These are phyloP conservation scores for Cynopterus sphinx DNA, from an alignment of 2,797 vertebrate species.

Conservation along the genomic window DNA sequence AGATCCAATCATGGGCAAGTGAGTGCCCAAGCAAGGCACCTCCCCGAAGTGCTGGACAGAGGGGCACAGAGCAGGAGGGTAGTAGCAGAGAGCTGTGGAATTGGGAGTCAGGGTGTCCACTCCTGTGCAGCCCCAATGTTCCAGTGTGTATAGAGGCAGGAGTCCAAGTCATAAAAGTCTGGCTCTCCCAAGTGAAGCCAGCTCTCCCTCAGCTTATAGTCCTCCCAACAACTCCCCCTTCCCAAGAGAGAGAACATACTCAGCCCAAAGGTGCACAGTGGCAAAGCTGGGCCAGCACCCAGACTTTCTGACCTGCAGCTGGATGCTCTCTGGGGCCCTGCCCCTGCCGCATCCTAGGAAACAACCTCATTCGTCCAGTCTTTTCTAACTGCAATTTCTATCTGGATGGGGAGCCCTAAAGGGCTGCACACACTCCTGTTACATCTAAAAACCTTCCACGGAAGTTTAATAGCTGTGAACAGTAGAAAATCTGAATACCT, in stretches of 20 bases:
- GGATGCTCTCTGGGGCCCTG: not conserved
- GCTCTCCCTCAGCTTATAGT: no score
- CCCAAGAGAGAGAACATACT: accelerated
- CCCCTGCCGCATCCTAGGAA: not conserved
- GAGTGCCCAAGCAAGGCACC: not conserved
- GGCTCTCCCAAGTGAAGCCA: not conserved
- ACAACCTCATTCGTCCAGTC: not conserved
- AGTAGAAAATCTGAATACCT: not conserved
- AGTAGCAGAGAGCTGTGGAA: not conserved
- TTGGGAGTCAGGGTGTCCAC: no score
- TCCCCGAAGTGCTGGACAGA: no score
- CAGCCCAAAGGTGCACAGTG: accelerated
- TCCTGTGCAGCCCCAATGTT: not conserved
- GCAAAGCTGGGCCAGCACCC: not conserved
- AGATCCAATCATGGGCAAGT: not conserved
- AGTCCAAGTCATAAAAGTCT: not conserved
- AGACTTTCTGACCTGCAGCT: not conserved
- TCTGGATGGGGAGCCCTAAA: not conserved
- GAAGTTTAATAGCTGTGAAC: not conserved
- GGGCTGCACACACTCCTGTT: not conserved
- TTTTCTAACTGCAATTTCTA: not conserved
- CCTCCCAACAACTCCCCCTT: accelerated
- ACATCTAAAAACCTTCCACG: not conserved
- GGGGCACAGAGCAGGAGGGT: not conserved
- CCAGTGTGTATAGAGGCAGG: not conserved